Conservation (phyloP, 2,888 invertebrate species). For the Boloria euphrosyne region DNA sequence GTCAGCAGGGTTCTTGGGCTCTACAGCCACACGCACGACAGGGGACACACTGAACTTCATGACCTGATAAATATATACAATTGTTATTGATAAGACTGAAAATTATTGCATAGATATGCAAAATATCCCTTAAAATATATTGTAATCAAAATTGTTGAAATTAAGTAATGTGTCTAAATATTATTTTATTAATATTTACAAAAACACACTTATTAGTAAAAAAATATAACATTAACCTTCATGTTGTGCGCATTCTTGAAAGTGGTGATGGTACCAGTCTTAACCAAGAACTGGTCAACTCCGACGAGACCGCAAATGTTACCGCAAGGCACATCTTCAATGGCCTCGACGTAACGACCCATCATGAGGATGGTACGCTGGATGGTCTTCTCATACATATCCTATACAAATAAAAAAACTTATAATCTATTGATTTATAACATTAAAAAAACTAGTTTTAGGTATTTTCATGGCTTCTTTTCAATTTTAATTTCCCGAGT, state of each 20-base stretch:
- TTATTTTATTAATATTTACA: neutral
- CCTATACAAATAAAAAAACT: constrained; percentile 68
- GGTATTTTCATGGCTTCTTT: too few relatives aligned
- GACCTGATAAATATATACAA: constrained; percentile 82
- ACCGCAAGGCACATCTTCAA: constrained; percentile 99
- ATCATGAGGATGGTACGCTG: constrained; percentile 99
- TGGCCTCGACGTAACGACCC: constrained; percentile 99
- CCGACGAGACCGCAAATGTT: constrained; percentile 99
- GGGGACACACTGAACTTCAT: constrained; percentile 99
- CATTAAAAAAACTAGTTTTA: too few relatives aligned
- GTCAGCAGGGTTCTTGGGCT: constrained; percentile 99
- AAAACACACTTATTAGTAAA: neutral
- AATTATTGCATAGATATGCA: too few relatives aligned
- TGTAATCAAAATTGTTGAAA: too few relatives aligned
- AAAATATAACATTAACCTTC: constrained; percentile 78
- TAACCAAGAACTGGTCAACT: constrained; percentile 99
- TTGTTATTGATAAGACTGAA: too few relatives aligned
- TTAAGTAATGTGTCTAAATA: neutral
- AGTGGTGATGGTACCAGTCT: constrained; percentile 99
- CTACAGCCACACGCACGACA: constrained; percentile 99
- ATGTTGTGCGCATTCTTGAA: constrained; percentile 99
- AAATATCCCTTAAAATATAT: too few relatives aligned
- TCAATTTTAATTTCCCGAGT: too few relatives aligned
- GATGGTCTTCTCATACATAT: constrained; percentile 99
- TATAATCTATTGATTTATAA: too few relatives aligned